Evolutionary conservation across 2,888 invertebrate species (phyloP).

Genomic region (Amiota mariae): DNA sequence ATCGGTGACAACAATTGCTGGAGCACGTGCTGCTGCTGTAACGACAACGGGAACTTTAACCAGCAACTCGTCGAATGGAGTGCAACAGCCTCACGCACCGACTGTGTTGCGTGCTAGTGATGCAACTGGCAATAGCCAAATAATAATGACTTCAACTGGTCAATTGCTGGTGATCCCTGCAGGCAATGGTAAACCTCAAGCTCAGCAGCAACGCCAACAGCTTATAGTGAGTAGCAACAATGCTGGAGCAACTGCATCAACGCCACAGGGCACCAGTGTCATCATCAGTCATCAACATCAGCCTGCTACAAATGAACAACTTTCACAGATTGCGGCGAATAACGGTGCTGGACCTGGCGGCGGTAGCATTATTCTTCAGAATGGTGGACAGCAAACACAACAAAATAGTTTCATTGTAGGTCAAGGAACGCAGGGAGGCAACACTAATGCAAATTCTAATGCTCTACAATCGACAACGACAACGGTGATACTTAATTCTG

Average conservation of each 20-base stretch:
- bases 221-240: constrained; percentile 33
- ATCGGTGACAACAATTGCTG: constrained; percentile 83
- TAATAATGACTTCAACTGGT: constrained; percentile 73
- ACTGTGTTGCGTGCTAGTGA: constrained; percentile 53
- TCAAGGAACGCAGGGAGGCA: constrained; percentile 43
- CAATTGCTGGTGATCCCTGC: constrained; percentile 72
- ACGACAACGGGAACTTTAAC: constrained; percentile 76
- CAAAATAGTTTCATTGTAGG: constrained; percentile 59
- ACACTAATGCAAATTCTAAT: constrained; percentile 3
- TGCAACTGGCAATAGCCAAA: constrained; percentile 61
- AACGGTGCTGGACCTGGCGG: constrained; percentile 45
- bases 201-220: constrained; percentile 51
- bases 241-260: constrained; percentile 38
- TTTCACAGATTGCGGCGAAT: constrained; percentile 47
- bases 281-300: constrained; percentile 50
- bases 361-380: constrained; percentile 55
- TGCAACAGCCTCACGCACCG: constrained; percentile 59
- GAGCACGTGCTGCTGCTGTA: constrained; percentile 75
- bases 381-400: constrained; percentile 46
- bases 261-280: constrained; percentile 46
- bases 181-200: constrained; percentile 53
- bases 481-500: constrained; percentile 62
- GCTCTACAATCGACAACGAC: constrained; percentile 57
- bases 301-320: constrained; percentile 46
- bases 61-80: constrained; percentile 73